Base-by-base conservation (phyloP, 1,140 invertebrate genomes). In the Formica selysi region DNA sequence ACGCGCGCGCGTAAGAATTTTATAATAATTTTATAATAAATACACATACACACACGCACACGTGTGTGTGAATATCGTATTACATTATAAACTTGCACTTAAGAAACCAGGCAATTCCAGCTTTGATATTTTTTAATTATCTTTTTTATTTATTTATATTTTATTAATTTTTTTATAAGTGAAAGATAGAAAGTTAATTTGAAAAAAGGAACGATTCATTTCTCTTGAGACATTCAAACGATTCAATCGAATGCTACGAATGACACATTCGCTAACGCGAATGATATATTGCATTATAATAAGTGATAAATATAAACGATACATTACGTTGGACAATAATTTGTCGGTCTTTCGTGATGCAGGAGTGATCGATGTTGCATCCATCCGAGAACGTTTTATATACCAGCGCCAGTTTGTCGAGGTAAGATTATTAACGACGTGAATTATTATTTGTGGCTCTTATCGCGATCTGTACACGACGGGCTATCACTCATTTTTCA, bases 271-370 rank as follows among this genome's bases (percentile, higher is more conserved):
- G 11, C 32, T 29, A 38, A 65, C 29, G 41, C 76, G 32, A 80
- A 54, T 51, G 64, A 68, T 54, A 54, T 36, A 65, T 68, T 44
- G 41, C n/a, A 13, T 79, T 57, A 16, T 80, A 79, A 79, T 38
- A 54, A 79, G 61, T 36, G 57, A 41, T 76, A 76, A 36, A 76
- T 62, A 44, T 38, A 64, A 78, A 71, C 70, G 57, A 85, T 79
- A n/a, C 70, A 41, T 67, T 65, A 65, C 81, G 11, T 19, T 29
- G 81, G 32, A 76, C 73, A 67, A 85, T 78, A 85, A 85, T 85
- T 76, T 85, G 62, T 85, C 71, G 65, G 61, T 59, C 29, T 26
- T 79, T 38, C 48, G 38, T 76, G 32, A 79, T 62, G 57, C 32
- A 10, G 26, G 11, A 5, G 7, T 80, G 78, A 80, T 80, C 65